Evolutionary conservation across 1,140 invertebrate genomes (phyloP).

Genomic region (Drosophila nebulosa): DNA sequence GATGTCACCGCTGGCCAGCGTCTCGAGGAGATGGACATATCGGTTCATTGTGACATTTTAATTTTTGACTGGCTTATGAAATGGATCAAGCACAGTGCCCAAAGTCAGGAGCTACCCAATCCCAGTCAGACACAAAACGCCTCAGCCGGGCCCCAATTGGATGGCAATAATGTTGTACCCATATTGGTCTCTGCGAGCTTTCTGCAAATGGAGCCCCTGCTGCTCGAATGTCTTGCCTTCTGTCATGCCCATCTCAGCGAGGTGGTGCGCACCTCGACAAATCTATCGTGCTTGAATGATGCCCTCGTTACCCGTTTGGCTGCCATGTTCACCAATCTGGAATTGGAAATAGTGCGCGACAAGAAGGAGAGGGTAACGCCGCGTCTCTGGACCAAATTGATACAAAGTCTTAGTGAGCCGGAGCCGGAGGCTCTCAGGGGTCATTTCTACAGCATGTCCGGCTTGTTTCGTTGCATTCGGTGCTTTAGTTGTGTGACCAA

Average conservation of each 20-base stretch:
- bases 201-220: constrained; percentile 93
- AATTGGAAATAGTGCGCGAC: constrained; percentile 89
- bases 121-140: constrained; percentile 23
- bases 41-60: constrained; percentile 95
- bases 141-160: constrained; percentile 85
- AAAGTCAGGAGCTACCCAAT: constrained; percentile 54
- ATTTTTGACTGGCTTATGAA: constrained; percentile 98
- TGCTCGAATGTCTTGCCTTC: constrained; percentile 90
- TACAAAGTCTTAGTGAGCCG: constrained; percentile 87
- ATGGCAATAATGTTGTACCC: constrained; percentile 92
- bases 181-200: constrained; percentile 96
- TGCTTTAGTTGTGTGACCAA: constrained; percentile 83
- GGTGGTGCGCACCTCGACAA: constrained; percentile 89
- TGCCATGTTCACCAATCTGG: constrained; percentile 89
- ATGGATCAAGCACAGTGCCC: constrained; percentile 91
- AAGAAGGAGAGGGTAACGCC: constrained; percentile 92
- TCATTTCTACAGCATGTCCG: constrained; percentile 89
- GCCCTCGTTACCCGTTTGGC: constrained; percentile 86
- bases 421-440: constrained; percentile 87
- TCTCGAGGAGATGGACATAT: constrained; percentile 97
- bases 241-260: constrained; percentile 90
- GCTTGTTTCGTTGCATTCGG: constrained; percentile 86
- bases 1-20: constrained; percentile 92
- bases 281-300: constrained; percentile 91
- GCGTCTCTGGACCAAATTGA: constrained; percentile 90